Conservation (phyloP, 2,113 vertebrate species). For the Camelus dromedarius region DNA sequence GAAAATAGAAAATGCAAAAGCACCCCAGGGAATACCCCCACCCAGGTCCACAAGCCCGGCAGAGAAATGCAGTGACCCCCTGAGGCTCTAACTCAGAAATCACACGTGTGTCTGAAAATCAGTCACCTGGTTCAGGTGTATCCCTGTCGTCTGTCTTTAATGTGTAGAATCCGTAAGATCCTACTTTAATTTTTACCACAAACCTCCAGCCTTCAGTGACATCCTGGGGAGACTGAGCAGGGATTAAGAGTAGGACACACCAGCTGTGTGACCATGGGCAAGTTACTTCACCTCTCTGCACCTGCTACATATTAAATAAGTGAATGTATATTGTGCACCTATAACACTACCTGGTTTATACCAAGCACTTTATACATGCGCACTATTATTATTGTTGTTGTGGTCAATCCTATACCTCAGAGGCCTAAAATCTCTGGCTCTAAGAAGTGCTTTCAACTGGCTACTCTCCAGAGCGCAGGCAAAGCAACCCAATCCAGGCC, state of each 20-base stretch:
- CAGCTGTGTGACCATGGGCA: background rate
- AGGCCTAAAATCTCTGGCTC: background rate
- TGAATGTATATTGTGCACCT: background rate
- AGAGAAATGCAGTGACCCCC: background rate
- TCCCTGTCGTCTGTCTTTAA: background rate
- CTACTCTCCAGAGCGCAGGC: background rate
- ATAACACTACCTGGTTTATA: background rate
- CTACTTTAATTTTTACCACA: background rate
- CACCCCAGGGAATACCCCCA: background rate
- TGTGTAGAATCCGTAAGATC: background rate
- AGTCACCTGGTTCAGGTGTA: background rate
- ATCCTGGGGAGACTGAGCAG: background rate
- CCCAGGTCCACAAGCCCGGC: background rate
- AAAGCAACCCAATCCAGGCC: background rate
- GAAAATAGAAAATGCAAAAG: background rate
- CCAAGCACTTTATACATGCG: background rate
- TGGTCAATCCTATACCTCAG: background rate
- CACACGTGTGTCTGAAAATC: background rate
- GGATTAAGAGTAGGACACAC: background rate
- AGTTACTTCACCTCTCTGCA: background rate
- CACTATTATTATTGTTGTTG: background rate
- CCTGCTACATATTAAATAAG: background rate
- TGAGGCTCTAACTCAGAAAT: background rate
- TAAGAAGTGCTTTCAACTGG: background rate
- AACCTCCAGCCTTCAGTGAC: background rate